Percentiles rank a stretch among this genome's conserved stretches.
Evolutionary conservation across 2,113 vertebrate genomes (phyloP).

Genomic region (Sterrhoptilus dennistouni): DNA sequence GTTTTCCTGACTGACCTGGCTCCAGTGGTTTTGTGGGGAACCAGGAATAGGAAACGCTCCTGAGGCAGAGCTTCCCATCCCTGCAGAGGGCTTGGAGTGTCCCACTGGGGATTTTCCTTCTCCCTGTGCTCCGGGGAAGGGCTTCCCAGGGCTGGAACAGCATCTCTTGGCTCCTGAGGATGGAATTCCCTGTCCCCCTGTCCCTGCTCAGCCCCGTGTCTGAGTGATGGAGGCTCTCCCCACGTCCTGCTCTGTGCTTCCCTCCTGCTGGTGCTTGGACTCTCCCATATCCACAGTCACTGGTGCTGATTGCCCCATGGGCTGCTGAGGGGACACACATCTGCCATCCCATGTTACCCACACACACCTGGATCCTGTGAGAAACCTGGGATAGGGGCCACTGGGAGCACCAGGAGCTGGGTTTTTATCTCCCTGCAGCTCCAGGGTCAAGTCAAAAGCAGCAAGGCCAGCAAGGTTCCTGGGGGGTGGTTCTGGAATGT

Average conservation of each 20-base stretch:
- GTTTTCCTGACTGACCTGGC: background rate
- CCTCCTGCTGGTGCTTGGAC: background rate
- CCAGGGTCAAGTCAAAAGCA: accelerated
- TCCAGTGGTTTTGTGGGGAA: accelerated
- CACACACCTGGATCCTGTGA: accelerated
- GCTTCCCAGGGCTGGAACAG: background rate
- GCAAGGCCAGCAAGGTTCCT: accelerated
- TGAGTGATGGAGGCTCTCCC: accelerated
- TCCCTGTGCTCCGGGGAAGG: background rate
- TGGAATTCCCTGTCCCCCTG: background rate
- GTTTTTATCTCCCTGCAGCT: accelerated
- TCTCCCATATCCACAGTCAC: accelerated
- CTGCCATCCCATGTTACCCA: background rate
- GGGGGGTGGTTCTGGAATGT: background rate
- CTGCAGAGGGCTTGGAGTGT: accelerated
- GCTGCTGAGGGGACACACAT: background rate
- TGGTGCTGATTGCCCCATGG: background rate
- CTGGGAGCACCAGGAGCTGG: accelerated
- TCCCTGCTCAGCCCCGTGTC: accelerated
- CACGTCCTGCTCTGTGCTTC: accelerated
- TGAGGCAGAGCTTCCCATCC: background rate
- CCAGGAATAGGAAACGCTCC: accelerated
- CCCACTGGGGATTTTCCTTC: background rate
- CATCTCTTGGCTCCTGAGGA: background rate
- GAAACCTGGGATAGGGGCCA: background rate